Percentiles rank a stretch among this genome's conserved stretches.
phyloP scores from a whole-genome alignment of 2,113 vertebrate species.

The Lampris megalopsis region DNA sequence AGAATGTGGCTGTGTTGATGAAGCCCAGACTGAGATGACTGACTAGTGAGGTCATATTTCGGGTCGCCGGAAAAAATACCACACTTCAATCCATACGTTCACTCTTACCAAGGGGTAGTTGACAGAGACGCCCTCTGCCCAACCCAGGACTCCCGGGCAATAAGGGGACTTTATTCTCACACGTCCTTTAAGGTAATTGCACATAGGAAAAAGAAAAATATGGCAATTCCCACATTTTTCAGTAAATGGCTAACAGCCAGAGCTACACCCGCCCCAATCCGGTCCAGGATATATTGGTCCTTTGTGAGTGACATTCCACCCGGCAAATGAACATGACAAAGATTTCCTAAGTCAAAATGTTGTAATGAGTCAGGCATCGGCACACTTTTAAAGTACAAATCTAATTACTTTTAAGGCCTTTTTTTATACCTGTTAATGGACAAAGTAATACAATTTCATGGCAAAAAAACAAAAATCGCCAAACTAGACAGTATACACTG shows the following conservation, averaged over 20 bases:
- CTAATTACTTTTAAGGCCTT: no score
- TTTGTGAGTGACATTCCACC: conserved; percentile 52
- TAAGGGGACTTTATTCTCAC: conserved; percentile 55
- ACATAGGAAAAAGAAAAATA: conserved; percentile 75
- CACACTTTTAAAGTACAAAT: no score
- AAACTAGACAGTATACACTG: no score
- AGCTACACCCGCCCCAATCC: conserved; percentile 4
- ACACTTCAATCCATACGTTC: conserved; percentile 22
- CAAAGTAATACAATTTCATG: no score
- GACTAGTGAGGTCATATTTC: conserved; percentile 75
- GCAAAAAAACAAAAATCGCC: no score
- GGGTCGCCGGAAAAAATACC: conserved; percentile 73
- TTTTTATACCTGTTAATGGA: no score
- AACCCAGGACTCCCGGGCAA: conserved; percentile 19
- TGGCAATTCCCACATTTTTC: conserved; percentile 55
- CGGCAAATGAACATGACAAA: conserved; percentile 19
- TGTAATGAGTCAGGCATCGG: no score
- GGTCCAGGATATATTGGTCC: conserved; percentile 52
- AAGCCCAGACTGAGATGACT: conserved; percentile 49
- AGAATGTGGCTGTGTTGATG: conserved; percentile 64
- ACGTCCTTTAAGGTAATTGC: conserved; percentile 70
- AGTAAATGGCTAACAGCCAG: conserved; percentile 52
- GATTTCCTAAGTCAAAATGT: background rate
- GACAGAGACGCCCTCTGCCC: conserved; percentile 46
- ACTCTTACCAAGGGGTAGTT: conserved; percentile 52